Evolutionary conservation across 2,113 vertebrate species (phyloP).

Genomic region (Sclerurus mexicanus): DNA sequence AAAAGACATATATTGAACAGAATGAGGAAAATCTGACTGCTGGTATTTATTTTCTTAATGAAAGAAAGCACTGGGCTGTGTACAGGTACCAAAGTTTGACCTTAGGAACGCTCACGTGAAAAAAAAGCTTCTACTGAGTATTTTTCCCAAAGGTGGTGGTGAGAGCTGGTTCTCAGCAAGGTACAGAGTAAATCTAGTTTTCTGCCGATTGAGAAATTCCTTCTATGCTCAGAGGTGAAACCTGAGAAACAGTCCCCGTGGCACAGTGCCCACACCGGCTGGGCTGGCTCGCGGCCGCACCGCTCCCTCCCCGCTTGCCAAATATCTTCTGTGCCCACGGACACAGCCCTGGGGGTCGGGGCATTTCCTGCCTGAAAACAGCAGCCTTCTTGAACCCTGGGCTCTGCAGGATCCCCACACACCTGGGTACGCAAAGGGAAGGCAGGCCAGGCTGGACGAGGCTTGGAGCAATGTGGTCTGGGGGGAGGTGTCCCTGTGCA

Average conservation of each 20-base stretch:
- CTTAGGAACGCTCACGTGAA: neutral
- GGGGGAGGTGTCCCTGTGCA: neutral
- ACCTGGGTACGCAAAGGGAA: neutral
- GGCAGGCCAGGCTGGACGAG: neutral
- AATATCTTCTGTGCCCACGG: neutral
- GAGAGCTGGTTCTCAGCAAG: neutral
- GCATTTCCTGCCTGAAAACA: neutral
- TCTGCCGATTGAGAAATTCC: neutral
- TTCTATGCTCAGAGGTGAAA: neutral
- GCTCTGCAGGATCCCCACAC: fast-evolving
- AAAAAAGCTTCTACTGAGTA: neutral
- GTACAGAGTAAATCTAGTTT: neutral
- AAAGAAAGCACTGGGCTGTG: neutral
- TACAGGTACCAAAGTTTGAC: neutral
- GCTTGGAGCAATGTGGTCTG: neutral
- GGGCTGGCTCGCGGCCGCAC: neutral
- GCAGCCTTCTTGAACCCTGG: neutral
- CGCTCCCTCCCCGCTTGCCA: fast-evolving
- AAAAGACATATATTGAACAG: neutral
- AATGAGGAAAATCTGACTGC: neutral
- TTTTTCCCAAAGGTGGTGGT: neutral
- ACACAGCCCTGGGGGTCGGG: fast-evolving
- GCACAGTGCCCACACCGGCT: fast-evolving
- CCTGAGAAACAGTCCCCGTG: fast-evolving
- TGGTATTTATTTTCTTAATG: neutral